Conservation (phyloP, 2,888 invertebrate species). For the Venustoraphidia nigricollis region DNA sequence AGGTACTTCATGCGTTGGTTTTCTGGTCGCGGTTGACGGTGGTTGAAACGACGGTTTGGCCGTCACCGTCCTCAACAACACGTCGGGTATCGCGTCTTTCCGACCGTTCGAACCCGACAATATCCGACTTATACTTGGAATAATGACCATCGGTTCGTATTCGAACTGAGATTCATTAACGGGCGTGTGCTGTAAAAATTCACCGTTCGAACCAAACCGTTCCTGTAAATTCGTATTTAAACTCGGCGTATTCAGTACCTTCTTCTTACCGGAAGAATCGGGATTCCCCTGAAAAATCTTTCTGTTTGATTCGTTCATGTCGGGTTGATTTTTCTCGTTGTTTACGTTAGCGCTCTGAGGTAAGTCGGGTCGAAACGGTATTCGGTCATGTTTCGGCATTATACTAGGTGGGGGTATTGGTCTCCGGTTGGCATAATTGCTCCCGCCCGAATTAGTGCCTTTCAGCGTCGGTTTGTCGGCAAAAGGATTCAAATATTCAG, state of each 20-base stretch:
- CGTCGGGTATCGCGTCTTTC: slow-evolving; percentile 67
- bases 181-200: slow-evolving; percentile 23
- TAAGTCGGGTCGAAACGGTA: slow-evolving; percentile 61
- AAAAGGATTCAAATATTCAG: slow-evolving; percentile 71
- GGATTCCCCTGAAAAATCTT: slow-evolving; percentile 11
- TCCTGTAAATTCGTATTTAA: slow-evolving; percentile 33
- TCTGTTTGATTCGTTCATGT: slow-evolving; percentile 3
- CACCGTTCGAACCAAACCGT: slow-evolving; percentile 18
- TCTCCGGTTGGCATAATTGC: slow-evolving; percentile 51
- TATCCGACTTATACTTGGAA: slow-evolving; percentile 72
- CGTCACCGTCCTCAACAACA: slow-evolving; percentile 52
- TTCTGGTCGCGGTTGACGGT: slow-evolving; percentile 15
- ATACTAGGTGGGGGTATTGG: slow-evolving; percentile 73
- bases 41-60: slow-evolving; percentile 28
- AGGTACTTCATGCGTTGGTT: slow-evolving; percentile 9
- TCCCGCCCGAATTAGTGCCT: slow-evolving; percentile 46
- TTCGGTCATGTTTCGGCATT: slow-evolving; percentile 67
- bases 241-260: slow-evolving; percentile 59
- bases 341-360: slow-evolving; percentile 21
- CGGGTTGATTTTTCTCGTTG: slow-evolving; percentile 15
- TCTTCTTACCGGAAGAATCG: slow-evolving; percentile 41
- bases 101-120: slow-evolving; percentile 74
- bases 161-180: slow-evolving; percentile 26
- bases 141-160: slow-evolving; percentile 27
- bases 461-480: slow-evolving; percentile 79